These are phyloP conservation scores for Isaurus tuberculatus DNA, from an alignment of 92 coral and sea anemone species.

Conservation along the genomic window DNA sequence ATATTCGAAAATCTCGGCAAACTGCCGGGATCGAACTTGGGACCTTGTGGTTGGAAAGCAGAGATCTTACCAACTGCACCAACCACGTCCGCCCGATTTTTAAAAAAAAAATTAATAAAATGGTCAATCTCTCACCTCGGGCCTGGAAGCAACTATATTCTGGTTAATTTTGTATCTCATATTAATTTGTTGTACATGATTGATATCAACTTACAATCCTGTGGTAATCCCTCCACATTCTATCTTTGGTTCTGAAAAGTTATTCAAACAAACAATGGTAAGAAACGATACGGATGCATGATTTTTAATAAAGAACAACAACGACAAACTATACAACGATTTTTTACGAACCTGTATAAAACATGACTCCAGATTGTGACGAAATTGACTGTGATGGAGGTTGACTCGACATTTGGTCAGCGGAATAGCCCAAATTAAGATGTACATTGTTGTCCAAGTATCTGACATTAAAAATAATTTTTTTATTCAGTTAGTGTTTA, in stretches of 20 bases:
- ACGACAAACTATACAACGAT: too few species aligned
- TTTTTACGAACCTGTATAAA: constrained; percentile 24
- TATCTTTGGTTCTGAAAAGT: constrained; percentile 8
- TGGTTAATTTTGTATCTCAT: too few species aligned
- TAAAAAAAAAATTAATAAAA: too few species aligned
- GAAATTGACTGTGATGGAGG: constrained; percentile 22
- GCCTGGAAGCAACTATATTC: too few species aligned
- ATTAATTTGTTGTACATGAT: neutral
- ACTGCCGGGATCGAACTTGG: too few species aligned
- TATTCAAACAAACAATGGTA: neutral
- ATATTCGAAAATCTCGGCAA: too few species aligned
- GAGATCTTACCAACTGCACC: too few species aligned
- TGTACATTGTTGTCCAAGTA: constrained; percentile 26
- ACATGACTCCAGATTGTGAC: constrained; percentile 34
- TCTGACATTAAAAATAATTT: constrained; percentile 9
- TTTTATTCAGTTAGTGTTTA: too few species aligned
- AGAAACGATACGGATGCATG: neutral
- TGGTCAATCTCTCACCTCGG: too few species aligned
- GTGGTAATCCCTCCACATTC: constrained; percentile 26
- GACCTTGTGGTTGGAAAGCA: too few species aligned
- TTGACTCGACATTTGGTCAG: constrained; percentile 30
- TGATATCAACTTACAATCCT: constrained; percentile 10
- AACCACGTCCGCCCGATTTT: too few species aligned
- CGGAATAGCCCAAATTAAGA: constrained; percentile 19
- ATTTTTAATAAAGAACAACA: too few species aligned